Percentiles rank a stretch among this genome's conserved stretches.
Conservation (phyloP, 1,140 invertebrate genomes). For the Plectrocnemia conspersa region DNA sequence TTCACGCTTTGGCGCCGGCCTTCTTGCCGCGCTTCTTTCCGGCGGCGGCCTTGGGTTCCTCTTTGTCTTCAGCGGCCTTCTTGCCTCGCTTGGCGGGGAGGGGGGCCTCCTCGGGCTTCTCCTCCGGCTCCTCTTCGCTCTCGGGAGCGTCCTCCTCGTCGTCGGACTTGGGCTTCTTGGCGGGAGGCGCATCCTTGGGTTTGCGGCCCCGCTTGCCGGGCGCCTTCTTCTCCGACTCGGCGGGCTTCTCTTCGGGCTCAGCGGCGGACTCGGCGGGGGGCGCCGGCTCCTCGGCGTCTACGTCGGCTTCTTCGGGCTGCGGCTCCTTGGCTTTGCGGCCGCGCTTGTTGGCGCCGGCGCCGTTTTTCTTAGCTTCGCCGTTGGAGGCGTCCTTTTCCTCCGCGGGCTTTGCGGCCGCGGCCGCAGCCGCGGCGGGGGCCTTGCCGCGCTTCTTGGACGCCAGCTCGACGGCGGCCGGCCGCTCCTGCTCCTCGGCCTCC, state of each 20-base stretch:
- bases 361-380: constrained; percentile 19
- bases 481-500: neutral
- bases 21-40: constrained; percentile 30
- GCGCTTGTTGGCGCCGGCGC: constrained; percentile 20
- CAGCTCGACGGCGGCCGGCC: neutral
- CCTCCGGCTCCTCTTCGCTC: constrained; percentile 23
- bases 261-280: too few relatives aligned
- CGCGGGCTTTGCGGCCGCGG: neutral
- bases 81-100: constrained; percentile 22
- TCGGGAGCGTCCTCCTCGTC: constrained; percentile 25
- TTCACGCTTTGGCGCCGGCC: constrained; percentile 37
- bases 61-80: constrained; percentile 25
- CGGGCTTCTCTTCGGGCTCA: constrained; percentile 6
- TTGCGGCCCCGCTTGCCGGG: constrained; percentile 24
- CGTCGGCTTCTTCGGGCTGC: neutral
- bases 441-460: neutral
- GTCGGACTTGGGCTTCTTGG: constrained; percentile 16
- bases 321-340: constrained; percentile 4
- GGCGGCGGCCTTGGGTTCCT: constrained; percentile 33
- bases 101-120: constrained; percentile 19
- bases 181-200: constrained; percentile 11
- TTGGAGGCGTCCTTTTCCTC: constrained; percentile 12
- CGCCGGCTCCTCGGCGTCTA: constrained; percentile 1
- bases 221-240: constrained; percentile 16
- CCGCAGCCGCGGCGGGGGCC: neutral